Evolutionary conservation across 1,140 invertebrate genomes (phyloP).

Genomic region (Atta colombica): DNA sequence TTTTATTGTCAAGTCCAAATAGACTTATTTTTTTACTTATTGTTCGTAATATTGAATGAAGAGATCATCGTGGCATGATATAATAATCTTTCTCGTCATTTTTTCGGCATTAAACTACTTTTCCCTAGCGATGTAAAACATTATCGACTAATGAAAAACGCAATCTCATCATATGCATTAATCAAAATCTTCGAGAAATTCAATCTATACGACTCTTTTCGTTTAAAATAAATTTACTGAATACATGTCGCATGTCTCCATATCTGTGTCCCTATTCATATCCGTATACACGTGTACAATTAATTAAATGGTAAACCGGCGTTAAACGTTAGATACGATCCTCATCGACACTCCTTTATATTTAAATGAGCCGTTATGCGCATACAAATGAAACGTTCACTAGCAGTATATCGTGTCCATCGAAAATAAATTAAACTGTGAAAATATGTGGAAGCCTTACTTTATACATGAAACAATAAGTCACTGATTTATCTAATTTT

Average conservation of each 20-base stretch:
- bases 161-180: not conserved
- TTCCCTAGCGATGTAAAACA: not conserved
- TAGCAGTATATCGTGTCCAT: conserved; percentile 16
- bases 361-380: conserved; percentile 69
- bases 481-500: conserved; percentile 15
- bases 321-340: conserved; percentile 63
- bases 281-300: conserved; percentile 34
- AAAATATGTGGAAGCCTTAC: not conserved
- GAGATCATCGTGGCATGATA: not conserved
- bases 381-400: conserved; percentile 69
- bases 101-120: not conserved
- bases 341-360: conserved; percentile 60
- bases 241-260: not conserved
- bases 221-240: conserved; percentile 15
- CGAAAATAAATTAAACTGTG: conserved; percentile 59
- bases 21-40: not conserved
- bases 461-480: conserved; percentile 33
- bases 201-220: not conserved
- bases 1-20: not conserved
- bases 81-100: not conserved
- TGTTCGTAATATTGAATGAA: not conserved
- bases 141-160: not conserved
- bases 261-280: not conserved
- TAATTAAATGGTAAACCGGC: conserved; percentile 60
- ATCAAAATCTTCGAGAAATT: not conserved